Percentiles rank a stretch among this genome's conserved stretches.
Conservation (phyloP, 1,140 invertebrate genomes). For the Periplaneta americana region DNA sequence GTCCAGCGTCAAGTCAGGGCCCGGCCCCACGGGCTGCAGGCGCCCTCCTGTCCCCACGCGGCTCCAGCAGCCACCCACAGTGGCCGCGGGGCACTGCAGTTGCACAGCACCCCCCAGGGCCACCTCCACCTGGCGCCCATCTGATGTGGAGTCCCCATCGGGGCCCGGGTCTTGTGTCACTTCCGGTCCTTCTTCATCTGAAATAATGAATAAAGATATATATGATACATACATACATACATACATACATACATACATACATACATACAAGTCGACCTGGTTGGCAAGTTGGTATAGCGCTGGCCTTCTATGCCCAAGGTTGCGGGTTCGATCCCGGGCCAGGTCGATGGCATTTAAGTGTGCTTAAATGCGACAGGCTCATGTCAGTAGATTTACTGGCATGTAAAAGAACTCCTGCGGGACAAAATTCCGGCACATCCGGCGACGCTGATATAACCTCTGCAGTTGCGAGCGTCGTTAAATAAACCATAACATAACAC, state of each 20-base stretch:
- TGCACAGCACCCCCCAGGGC: conserved; percentile 78
- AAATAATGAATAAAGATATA: not conserved
- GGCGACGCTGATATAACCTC: no score
- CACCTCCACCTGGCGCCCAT: conserved; percentile 63
- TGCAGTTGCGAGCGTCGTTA: no score
- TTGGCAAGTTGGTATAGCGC: not conserved
- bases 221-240: not conserved
- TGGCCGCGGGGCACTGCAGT: conserved; percentile 65
- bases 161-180: conserved; percentile 36
- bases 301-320: no score
- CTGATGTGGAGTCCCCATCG: conserved; percentile 42
- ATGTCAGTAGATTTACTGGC: no score
- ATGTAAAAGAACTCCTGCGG: no score
- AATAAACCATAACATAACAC: no score
- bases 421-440: no score
- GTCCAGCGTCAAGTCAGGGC: conserved; percentile 53
- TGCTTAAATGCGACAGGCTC: no score
- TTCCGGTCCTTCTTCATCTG: conserved; percentile 13
- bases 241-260: not conserved
- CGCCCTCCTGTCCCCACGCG: conserved; percentile 31
- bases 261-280: not conserved
- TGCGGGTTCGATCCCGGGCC: no score
- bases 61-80: conserved; percentile 51
- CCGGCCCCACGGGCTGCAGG: conserved; percentile 52
- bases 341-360: no score